These are phyloP conservation scores for Rhagoletis pomonella DNA, from an alignment of 1,140 invertebrate species.

Conservation along the genomic window DNA sequence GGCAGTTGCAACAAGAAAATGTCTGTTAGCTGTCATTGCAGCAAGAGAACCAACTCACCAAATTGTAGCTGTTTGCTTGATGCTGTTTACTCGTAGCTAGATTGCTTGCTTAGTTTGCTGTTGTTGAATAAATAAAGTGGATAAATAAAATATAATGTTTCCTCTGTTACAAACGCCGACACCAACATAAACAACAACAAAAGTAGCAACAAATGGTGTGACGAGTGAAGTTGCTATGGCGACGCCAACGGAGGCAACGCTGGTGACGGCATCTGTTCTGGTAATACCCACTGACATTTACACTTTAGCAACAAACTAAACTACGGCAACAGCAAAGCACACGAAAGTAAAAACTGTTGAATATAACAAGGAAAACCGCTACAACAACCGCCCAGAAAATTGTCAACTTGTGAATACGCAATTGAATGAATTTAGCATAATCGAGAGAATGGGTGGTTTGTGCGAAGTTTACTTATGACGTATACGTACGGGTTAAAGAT, in stretches of 20 bases:
- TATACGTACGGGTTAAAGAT: no score
- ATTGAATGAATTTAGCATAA: slow-evolving; percentile 31
- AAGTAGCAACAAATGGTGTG: neutral
- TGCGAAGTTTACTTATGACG: no score
- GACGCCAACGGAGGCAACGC: neutral
- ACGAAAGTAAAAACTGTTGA: slow-evolving; percentile 42
- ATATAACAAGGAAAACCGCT: slow-evolving; percentile 39
- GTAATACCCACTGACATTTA: slow-evolving; percentile 38
- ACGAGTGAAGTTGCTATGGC: neutral
- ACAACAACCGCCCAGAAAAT: slow-evolving; percentile 13
- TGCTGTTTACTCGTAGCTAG: neutral
- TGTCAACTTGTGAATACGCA: slow-evolving; percentile 37
- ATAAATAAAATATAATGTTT: slow-evolving; percentile 55
- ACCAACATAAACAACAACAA: neutral
- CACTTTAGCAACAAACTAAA: slow-evolving; percentile 16
- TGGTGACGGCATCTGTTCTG: neutral
- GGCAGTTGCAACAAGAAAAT: slow-evolving; percentile 20
- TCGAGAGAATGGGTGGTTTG: no score
- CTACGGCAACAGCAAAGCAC: neutral
- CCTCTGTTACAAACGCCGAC: neutral
- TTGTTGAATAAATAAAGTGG: slow-evolving; percentile 53
- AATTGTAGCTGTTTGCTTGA: neutral
- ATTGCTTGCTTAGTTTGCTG: neutral
- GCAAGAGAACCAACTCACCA: neutral
- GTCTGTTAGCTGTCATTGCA: slow-evolving; percentile 13